These are phyloP conservation scores for Opisthocomus hoazin DNA, from an alignment of 2,113 vertebrate species.

Conservation along the genomic window DNA sequence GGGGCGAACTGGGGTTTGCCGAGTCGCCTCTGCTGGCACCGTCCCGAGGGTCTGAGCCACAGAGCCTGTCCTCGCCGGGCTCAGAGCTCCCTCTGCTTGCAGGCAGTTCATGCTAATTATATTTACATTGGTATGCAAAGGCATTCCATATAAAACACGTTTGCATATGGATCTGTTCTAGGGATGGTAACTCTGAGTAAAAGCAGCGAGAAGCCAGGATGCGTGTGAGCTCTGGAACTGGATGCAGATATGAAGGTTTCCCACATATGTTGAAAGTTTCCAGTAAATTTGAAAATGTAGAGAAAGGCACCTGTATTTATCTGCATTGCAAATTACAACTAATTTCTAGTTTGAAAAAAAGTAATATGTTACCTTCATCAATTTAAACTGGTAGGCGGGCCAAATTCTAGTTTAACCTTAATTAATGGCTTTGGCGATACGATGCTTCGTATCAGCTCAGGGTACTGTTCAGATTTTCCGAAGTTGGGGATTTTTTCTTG, in stretches of 20 bases:
- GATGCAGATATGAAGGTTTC: rapidly evolving
- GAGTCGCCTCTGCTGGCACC: rapidly evolving
- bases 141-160: not conserved
- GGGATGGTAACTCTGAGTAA: not conserved
- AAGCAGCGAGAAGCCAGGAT: not conserved
- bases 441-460: not conserved
- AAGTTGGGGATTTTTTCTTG: not conserved
- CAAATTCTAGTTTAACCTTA: not conserved
- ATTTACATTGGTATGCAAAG: rapidly evolving
- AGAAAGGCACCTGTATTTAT: too few relatives aligned
- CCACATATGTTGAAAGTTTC: rapidly evolving
- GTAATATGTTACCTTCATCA: not conserved
- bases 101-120: not conserved
- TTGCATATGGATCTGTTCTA: not conserved
- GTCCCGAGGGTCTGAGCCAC: not conserved
- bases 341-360: not conserved
- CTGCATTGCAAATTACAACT: rapidly evolving
- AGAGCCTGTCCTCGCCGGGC: not conserved
- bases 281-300: not conserved
- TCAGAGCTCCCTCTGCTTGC: slow-evolving; percentile 47
- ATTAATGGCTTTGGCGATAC: not conserved
- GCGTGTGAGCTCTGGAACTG: rapidly evolving
- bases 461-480: not conserved
- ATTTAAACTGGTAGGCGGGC: not conserved
- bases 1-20: rapidly evolving